phyloP scores from a whole-genome alignment of 2,888 invertebrate genomes.

The Trichopoda pennipes region DNA sequence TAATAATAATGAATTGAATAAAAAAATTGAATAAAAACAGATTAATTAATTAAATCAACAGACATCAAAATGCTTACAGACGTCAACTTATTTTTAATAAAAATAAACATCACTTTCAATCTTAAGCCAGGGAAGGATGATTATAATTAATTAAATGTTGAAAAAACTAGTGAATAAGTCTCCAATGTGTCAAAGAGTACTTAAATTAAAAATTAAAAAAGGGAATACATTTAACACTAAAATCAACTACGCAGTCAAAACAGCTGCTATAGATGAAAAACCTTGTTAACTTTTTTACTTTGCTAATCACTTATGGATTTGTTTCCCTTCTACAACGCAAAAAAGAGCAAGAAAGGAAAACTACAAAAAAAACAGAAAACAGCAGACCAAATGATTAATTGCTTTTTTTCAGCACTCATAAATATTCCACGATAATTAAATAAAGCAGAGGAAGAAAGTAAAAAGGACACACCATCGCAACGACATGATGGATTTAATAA shows the following conservation, averaged over 20 bases:
- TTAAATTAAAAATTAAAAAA: too few relatives aligned
- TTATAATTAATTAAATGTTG: too few relatives aligned
- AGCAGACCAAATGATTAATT: conserved; percentile 27
- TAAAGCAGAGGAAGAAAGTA: neutral
- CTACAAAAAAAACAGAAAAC: neutral
- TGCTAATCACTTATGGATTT: conserved; percentile 16
- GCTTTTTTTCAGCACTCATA: conserved; percentile 13
- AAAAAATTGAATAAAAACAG: too few relatives aligned
- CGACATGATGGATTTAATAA: conserved; percentile 49
- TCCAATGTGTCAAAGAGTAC: too few relatives aligned
- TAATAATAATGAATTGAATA: too few relatives aligned
- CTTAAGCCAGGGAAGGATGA: too few relatives aligned
- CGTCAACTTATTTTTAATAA: too few relatives aligned
- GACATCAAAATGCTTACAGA: too few relatives aligned
- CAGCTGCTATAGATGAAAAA: conserved; percentile 7
- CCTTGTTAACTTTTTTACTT: neutral
- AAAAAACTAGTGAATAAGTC: too few relatives aligned
- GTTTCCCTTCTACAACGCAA: neutral
- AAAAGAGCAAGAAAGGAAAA: neutral
- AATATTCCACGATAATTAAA: conserved; percentile 32
- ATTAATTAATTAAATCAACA: too few relatives aligned
- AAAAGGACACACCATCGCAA: neutral
- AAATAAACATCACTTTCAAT: too few relatives aligned
- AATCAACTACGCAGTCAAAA: conserved; percentile 16
- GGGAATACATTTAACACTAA: neutral